Percentiles rank a stretch among this genome's conserved stretches.
Evolutionary conservation across 2,797 vertebrate genomes (phyloP).

Genomic region (Girardinus metallicus): DNA sequence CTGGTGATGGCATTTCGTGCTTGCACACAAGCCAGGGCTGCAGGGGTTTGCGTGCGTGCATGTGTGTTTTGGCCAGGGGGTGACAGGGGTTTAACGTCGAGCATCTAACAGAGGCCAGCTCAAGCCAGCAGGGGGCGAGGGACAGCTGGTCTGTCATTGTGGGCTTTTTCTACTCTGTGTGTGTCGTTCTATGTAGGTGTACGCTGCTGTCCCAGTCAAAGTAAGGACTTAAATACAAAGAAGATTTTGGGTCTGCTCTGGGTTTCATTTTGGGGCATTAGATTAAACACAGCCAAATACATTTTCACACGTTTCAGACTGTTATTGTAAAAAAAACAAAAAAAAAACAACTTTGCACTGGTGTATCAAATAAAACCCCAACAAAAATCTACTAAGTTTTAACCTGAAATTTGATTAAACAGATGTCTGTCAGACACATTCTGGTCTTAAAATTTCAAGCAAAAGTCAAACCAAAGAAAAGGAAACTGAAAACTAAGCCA

Average conservation of each 20-base stretch:
- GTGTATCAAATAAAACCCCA: not conserved
- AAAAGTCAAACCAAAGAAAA: not conserved
- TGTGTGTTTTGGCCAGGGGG: not conserved
- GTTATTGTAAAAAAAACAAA: not conserved
- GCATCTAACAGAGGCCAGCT: constrained; percentile 57
- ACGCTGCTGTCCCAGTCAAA: not conserved
- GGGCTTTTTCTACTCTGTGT: constrained; percentile 1
- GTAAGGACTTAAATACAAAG: not conserved
- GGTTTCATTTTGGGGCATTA: not conserved
- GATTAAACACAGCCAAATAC: not conserved
- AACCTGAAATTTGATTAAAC: not conserved
- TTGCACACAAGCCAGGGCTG: constrained; percentile 64
- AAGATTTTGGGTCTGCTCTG: not conserved
- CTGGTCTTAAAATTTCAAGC: not conserved
- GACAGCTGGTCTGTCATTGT: constrained; percentile 83
- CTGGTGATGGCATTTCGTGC: constrained; percentile 75
- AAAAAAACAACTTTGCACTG: not conserved
- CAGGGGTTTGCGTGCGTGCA: constrained; percentile 25
- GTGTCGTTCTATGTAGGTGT: not conserved
- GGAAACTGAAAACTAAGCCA: not conserved
- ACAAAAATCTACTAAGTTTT: not conserved
- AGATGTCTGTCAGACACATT: not conserved
- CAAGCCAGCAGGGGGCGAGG: constrained; percentile 59
- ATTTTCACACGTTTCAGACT: not conserved
- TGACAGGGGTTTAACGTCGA: constrained; percentile 5